Evolutionary conservation across 2,888 invertebrate species (phyloP), one percentile per base, ranked within the genome.

Genomic region (Nowickia ferox): DNA sequence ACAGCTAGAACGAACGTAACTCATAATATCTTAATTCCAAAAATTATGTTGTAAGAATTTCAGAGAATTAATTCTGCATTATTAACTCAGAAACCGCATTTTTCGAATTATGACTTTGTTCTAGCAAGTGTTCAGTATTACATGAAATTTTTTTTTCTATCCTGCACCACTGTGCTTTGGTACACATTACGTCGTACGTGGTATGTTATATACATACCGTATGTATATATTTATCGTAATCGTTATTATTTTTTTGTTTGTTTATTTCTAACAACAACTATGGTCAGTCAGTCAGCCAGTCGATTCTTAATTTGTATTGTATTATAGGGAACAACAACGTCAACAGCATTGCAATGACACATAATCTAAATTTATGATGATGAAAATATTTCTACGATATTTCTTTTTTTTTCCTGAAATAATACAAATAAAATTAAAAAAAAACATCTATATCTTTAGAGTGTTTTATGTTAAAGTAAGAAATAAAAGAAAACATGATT

Each of bases 281-380:
- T 63, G 63, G 55, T 72, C 71, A 71, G 63, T 72, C 38, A 63
- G 71, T 72, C 71, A 71, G 63, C 65, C 38, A 63, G 63, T 55
- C 55, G 57, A 46, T 74, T 63, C 63, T 59, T 59, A 63, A 78
- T 78, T 71, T 83, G 30, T 79, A 57, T 75, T 53, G 68, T 61
- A 57, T 30, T 81, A 44, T 53, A 65, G 57, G 22, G 55, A 68
- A 65, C 40, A 68, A 65, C 40, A 77, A 59, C 57, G 63, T 68
- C 68, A 69, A 61, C 22, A 72, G 55, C 63, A 79, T 42, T 51
- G 59, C 71, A 79, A 80, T 79, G 75, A 84, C 75, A 83, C 75
- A 86, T 59, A 79, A 74, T 86, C 78, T 79, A 79, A 85, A 85
- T 82, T 75, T 85, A 83, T 82, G 78, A 72, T 75, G 75, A 75